Evolutionary conservation across 2,113 vertebrate genomes (phyloP).

Genomic region (Oenanthe melanoleuca): DNA sequence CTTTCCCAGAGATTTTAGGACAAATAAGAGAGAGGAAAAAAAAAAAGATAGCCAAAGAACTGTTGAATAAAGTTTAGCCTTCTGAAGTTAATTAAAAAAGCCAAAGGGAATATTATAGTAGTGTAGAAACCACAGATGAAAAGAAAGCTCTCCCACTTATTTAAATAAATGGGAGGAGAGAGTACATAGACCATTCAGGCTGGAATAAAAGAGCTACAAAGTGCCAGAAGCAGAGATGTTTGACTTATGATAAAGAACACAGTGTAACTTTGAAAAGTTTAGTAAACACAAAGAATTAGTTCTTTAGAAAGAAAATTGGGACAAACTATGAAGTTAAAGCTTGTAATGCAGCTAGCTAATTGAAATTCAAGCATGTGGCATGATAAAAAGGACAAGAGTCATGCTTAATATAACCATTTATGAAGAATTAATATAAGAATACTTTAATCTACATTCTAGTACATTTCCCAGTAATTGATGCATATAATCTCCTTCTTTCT

Average conservation of each 20-base stretch:
- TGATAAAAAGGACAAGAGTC: background rate
- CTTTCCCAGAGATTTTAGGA: background rate
- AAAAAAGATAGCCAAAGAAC: background rate
- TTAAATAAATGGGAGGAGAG: background rate
- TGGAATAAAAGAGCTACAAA: background rate
- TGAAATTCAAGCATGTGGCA: background rate
- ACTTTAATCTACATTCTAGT: background rate
- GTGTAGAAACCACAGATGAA: background rate
- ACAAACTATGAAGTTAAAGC: background rate
- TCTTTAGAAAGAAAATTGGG: background rate
- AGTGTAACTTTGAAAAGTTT: background rate
- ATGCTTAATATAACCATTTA: background rate
- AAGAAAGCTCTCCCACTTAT: background rate
- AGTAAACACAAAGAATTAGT: background rate
- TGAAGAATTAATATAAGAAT: background rate
- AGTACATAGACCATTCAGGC: background rate
- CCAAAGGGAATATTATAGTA: background rate
- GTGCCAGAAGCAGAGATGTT: constrained; percentile 16
- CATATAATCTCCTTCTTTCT: background rate
- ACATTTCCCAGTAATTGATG: background rate
- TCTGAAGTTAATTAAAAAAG: constrained; percentile 23
- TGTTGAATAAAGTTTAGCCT: background rate
- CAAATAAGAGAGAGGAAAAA: background rate
- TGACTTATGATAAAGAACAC: background rate
- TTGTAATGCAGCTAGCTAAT: constrained; percentile 12